Conservation (phyloP, 2,888 invertebrate species). For the Malacosoma neustria region DNA sequence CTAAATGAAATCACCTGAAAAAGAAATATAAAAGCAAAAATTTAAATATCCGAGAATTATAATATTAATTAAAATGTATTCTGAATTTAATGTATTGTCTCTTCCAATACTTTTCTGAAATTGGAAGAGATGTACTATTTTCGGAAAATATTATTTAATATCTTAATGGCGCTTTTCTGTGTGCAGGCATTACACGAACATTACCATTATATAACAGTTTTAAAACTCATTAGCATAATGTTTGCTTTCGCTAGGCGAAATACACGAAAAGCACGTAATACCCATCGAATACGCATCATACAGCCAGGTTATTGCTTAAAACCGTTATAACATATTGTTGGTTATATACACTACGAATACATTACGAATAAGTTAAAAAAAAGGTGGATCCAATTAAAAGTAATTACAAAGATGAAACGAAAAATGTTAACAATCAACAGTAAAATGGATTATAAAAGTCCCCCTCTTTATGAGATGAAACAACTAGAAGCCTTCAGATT, state of each 20-base stretch:
- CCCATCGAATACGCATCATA: background rate
- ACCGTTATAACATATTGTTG: background rate
- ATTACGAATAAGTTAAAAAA: background rate
- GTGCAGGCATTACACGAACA: background rate
- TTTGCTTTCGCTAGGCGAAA: background rate
- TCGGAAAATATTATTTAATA: slow-evolving; percentile 7
- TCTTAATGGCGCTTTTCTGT: background rate
- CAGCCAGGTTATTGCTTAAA: background rate
- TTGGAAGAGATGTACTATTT: no score
- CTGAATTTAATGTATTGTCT: no score
- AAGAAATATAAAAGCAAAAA: no score
- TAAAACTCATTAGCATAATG: background rate
- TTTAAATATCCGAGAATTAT: no score
- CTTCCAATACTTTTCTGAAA: no score
- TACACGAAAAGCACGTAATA: background rate
- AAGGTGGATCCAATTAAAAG: slow-evolving; percentile 2
- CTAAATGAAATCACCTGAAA: no score
- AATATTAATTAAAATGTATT: no score
- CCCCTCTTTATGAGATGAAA: slow-evolving; percentile 32
- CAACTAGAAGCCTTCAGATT: slow-evolving; percentile 41
- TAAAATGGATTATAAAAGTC: slow-evolving; percentile 11
- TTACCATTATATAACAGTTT: slow-evolving; percentile 5
- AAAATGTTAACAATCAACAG: slow-evolving; percentile 13
- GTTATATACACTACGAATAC: background rate
- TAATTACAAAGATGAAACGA: slow-evolving; percentile 13